Conservation (phyloP, 2,797 vertebrate species). For the Pyrocephalus nanus region DNA sequence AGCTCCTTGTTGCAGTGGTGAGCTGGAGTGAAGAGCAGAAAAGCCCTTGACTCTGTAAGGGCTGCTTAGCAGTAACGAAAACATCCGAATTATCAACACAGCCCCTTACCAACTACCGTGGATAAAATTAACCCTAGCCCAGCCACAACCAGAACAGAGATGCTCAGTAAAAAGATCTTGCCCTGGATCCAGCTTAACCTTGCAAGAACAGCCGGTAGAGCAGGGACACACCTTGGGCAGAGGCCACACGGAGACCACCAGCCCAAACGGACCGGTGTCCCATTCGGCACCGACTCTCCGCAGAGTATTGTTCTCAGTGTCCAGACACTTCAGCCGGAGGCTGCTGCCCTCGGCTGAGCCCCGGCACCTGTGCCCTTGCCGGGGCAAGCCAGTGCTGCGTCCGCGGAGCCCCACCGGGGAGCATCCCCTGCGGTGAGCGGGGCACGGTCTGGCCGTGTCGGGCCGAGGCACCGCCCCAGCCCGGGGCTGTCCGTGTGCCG, state of each 20-base stretch:
- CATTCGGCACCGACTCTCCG: fast-evolving
- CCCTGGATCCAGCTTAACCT: neutral
- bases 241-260: fast-evolving
- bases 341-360: neutral
- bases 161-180: neutral
- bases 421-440: neutral
- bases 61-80: neutral
- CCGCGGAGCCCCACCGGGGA: neutral
- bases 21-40: neutral
- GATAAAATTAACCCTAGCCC: neutral
- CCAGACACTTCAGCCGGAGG: neutral
- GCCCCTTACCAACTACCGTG: neutral
- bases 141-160: neutral
- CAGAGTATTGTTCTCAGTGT: neutral
- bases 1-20: neutral
- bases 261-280: fast-evolving
- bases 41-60: neutral
- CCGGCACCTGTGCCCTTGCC: neutral
- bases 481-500: too few species aligned
- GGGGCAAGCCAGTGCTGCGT: neutral
- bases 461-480: neutral
- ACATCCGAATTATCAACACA: neutral
- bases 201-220: fast-evolving
- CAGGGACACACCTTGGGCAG: neutral
- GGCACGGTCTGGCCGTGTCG: neutral